Conservation (phyloP, 2,888 invertebrate genomes). For the Cheilosia impressa region DNA sequence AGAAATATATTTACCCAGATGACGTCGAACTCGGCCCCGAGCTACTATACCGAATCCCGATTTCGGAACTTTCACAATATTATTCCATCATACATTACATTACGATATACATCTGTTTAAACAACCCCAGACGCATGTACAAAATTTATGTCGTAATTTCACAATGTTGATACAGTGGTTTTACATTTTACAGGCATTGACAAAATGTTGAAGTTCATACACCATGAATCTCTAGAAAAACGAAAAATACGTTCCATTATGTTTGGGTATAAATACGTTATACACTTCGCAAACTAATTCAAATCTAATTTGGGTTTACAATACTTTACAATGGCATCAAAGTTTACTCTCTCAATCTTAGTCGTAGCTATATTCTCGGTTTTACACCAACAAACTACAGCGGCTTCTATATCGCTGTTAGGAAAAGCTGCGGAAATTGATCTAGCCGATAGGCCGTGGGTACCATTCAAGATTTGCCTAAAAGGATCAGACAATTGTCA, state of each 20-base stretch:
- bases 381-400: not conserved
- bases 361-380: not conserved
- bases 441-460: constrained; percentile 4
- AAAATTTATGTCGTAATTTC: not conserved
- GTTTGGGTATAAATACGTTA: constrained; percentile 18
- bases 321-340: constrained; percentile 23
- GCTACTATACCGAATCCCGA: no score
- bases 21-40: no score
- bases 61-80: not conserved
- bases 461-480: constrained; percentile 16
- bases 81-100: not conserved
- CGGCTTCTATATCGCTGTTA: not conserved
- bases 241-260: not conserved
- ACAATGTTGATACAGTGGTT: not conserved
- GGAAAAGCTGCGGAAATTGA: not conserved
- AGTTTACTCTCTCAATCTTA: constrained; percentile 4
- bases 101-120: constrained; percentile 6
- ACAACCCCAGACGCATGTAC: not conserved
- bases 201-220: not conserved
- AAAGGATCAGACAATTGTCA: constrained; percentile 7
- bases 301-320: not conserved
- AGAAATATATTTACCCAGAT: no score
- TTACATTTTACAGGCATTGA: not conserved
- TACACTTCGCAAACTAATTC: not conserved
- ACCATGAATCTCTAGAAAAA: not conserved